phyloP scores from a whole-genome alignment of 2,888 invertebrate genomes.

The Keiferia lycopersicella region DNA sequence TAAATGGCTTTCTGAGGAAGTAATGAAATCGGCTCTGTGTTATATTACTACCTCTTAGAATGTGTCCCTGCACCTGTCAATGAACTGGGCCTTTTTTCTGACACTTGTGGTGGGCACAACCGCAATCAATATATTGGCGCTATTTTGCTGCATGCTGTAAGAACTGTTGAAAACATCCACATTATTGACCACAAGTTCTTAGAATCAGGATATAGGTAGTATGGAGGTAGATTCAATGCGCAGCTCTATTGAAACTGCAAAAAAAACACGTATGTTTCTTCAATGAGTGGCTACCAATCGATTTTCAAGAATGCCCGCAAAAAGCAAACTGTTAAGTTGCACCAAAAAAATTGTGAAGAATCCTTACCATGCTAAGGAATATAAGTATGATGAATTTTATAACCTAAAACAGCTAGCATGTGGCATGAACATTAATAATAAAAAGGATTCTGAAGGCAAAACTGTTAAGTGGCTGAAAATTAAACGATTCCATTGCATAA shows the following conservation, averaged over 20 bases:
- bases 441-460: conserved; percentile 22
- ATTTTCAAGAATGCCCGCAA: conserved; percentile 27
- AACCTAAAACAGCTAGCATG: conserved; percentile 19
- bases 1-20: conserved; percentile 36
- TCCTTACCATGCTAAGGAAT: conserved; percentile 26
- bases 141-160: conserved; percentile 19
- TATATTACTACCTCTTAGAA: conserved; percentile 33
- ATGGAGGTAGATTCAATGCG: conserved; percentile 30
- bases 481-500: conserved; percentile 17
- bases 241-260: conserved; percentile 24
- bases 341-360: conserved; percentile 17
- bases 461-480: conserved; percentile 31
- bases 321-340: conserved; percentile 10
- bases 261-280: conserved; percentile 27
- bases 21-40: conserved; percentile 42
- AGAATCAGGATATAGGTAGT: conserved; percentile 27
- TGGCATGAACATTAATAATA: conserved; percentile 19
- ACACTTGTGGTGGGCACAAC: conserved; percentile 23
- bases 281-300: conserved; percentile 29
- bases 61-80: conserved; percentile 37
- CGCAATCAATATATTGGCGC: conserved; percentile 19
- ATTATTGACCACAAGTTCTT: conserved; percentile 29
- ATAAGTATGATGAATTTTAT: conserved; percentile 29
- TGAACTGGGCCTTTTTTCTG: conserved; percentile 37
- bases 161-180: conserved; percentile 24